phyloP scores from a whole-genome alignment of 2,797 vertebrate genomes.

The Eleutherodactylus coqui region DNA sequence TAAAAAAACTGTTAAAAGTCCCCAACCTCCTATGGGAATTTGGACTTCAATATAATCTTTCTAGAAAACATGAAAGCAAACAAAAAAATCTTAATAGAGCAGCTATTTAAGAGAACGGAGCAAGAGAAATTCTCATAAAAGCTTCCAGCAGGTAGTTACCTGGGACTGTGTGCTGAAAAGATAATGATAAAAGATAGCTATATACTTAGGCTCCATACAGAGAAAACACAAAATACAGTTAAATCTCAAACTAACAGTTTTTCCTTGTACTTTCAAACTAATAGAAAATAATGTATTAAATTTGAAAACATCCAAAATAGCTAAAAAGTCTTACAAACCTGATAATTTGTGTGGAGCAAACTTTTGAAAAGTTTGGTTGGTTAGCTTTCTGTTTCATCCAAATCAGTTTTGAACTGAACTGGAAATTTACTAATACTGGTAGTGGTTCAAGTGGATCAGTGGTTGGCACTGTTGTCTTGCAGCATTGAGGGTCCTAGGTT shows the following conservation, averaged over 20 bases:
- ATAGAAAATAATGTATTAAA: background rate
- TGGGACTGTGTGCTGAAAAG: background rate
- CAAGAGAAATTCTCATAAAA: background rate
- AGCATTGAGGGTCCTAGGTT: too few species aligned
- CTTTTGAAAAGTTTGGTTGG: too few species aligned
- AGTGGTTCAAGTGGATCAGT: too few species aligned
- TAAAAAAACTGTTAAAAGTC: constrained; percentile 1
- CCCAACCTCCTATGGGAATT: background rate
- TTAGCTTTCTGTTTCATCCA: too few species aligned
- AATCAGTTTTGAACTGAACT: too few species aligned
- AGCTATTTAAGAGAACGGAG: background rate
- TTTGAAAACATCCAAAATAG: background rate
- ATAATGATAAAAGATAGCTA: background rate
- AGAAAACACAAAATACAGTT: background rate
- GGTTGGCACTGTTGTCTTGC: too few species aligned
- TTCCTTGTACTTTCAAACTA: too few species aligned
- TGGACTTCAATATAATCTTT: background rate
- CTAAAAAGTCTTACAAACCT: too few species aligned
- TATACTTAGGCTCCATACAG: background rate
- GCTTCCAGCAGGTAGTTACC: background rate
- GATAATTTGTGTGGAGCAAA: too few species aligned
- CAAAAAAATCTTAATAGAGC: background rate
- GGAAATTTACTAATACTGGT: too few species aligned
- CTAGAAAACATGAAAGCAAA: constrained; percentile 7
- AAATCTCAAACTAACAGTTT: too few species aligned